These are phyloP conservation scores for Papilio polyxenes DNA, from an alignment of 1,140 invertebrate species.

Conservation along the genomic window DNA sequence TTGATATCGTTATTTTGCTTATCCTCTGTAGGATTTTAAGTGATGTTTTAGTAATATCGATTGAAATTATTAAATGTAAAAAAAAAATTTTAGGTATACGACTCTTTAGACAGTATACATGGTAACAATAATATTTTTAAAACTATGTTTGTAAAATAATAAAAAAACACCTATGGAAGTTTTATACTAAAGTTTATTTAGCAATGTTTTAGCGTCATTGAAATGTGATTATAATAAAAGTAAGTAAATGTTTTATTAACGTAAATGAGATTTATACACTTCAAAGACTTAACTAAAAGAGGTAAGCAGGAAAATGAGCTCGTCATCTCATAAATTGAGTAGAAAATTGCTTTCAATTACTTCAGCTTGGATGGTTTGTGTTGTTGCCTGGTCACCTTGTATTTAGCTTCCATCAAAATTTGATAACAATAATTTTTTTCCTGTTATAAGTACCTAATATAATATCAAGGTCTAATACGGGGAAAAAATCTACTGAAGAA, in stretches of 20 bases:
- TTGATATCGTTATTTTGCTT: not conserved
- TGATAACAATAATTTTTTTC: not conserved
- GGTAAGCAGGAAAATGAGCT: not conserved
- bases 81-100: no score
- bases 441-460: not conserved
- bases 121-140: no score
- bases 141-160: no score
- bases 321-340: not conserved
- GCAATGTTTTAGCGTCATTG: no score
- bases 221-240: no score
- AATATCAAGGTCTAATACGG: no score
- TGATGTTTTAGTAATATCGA: not conserved
- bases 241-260: not conserved
- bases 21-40: not conserved
- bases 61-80: no score
- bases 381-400: not conserved
- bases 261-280: not conserved
- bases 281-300: not conserved
- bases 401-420: not conserved
- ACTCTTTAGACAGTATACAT: no score
- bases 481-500: no score
- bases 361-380: not conserved
- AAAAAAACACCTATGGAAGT: no score
- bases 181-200: no score
- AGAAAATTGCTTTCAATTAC: constrained; percentile 7